Conservation (phyloP, 2,888 invertebrate species). For the Cheilosia scutellata region DNA sequence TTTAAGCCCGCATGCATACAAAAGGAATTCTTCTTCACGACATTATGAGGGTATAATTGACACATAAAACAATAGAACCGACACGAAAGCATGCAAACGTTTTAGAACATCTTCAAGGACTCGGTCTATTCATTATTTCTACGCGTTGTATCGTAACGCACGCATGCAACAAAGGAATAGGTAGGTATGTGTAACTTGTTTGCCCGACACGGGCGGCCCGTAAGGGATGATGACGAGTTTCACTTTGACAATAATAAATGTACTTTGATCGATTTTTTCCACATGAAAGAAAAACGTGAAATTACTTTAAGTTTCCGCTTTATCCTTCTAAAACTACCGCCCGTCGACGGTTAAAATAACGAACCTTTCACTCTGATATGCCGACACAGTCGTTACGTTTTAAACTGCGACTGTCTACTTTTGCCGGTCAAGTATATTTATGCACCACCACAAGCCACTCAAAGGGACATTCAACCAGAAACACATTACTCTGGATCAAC, state of each 20-base stretch:
- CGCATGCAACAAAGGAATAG: conserved; percentile 51
- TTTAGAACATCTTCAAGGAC: conserved; percentile 43
- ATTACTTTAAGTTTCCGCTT: conserved; percentile 28
- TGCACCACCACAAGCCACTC: conserved; percentile 42
- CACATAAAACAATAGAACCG: conserved; percentile 48
- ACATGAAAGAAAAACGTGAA: conserved; percentile 24
- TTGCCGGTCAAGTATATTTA: conserved; percentile 36
- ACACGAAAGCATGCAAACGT: conserved; percentile 28
- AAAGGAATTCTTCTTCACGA: conserved; percentile 23
- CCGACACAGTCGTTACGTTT: not conserved
- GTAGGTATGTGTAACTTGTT: no score
- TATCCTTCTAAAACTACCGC: not conserved
- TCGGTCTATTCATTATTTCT: conserved; percentile 40
- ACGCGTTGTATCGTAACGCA: conserved; percentile 38
- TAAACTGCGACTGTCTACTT: conserved; percentile 35
- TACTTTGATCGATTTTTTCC: conserved; percentile 66
- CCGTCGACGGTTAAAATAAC: not conserved
- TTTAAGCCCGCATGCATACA: conserved; percentile 5
- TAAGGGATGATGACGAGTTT: conserved; percentile 37
- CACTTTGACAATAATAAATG: conserved; percentile 23
- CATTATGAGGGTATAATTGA: conserved; percentile 52
- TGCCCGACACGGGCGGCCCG: conserved; percentile 30
- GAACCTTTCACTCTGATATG: conserved; percentile 1
- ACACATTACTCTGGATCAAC: conserved; percentile 18
- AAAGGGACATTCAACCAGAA: conserved; percentile 49